These are phyloP conservation scores for Thalassaphorura encarpata DNA, from an alignment of 1,140 invertebrate species.

Conservation along the genomic window DNA sequence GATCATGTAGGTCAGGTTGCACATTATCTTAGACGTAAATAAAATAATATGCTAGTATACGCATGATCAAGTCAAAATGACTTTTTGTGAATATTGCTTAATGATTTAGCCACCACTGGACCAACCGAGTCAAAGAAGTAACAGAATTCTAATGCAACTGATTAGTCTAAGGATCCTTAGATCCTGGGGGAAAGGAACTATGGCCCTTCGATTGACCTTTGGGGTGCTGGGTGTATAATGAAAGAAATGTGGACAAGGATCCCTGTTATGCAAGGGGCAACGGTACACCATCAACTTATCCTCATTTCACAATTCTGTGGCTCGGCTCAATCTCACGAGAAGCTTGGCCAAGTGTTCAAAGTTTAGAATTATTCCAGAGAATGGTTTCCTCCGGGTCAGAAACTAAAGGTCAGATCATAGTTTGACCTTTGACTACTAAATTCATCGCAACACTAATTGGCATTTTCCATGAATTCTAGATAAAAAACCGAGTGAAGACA, in stretches of 20 bases:
- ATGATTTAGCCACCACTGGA: no score
- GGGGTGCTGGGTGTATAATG: slow-evolving; percentile 52
- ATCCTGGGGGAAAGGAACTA: slow-evolving; percentile 43
- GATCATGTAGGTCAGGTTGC: no score
- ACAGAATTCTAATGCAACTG: no score
- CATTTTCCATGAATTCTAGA: slow-evolving; percentile 40
- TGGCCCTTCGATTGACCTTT: slow-evolving; percentile 45
- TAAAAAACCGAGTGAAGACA: no score
- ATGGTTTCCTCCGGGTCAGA: slow-evolving; percentile 33
- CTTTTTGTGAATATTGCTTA: no score
- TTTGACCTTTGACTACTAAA: no score
- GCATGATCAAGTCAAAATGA: no score
- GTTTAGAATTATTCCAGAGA: background rate
- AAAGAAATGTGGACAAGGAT: slow-evolving; percentile 46
- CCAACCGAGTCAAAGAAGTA: no score
- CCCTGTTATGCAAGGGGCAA: slow-evolving; percentile 40
- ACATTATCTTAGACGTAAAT: no score
- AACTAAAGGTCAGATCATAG: background rate
- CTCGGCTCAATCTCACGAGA: background rate
- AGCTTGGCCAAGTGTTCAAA: background rate
- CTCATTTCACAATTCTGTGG: background rate
- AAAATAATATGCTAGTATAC: no score
- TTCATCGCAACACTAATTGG: no score
- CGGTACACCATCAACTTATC: background rate
- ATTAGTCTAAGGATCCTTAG: no score